Evolutionary conservation across 2,888 invertebrate species (phyloP), one percentile per base, ranked within the genome.

Genomic region (Microctonus aethiopoides): DNA sequence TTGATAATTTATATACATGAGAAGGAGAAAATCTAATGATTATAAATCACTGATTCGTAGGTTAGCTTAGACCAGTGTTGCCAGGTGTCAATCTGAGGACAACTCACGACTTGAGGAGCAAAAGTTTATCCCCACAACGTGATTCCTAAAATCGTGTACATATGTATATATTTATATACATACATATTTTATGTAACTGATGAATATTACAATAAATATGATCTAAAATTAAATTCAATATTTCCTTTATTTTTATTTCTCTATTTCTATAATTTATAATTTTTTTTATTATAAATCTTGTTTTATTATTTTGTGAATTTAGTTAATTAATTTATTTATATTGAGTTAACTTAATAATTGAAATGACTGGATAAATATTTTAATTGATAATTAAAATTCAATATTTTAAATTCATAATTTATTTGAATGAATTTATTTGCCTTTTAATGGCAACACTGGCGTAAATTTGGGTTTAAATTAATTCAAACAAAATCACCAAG

Each of bases 1-100:
- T 41, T 64, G 4, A n/a, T 4, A 13, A 39, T 46, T 7, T 16
- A 46, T 46, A 46, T 16, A 46, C 7, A 7, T 20, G 7, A 51
- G 52, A 54, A 61, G 24, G 54, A 52, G 20, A 54, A 16, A 61
- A 61, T 61, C 77, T 83, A 81, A 81, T 80, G 78, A 73, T 70
- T 70, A 74, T 76, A 79, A 75, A 78, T 77, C 75, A 78, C 79
- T 80, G 75, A 79, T 78, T 80, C 81, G 83, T 83, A 84, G 84
- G 84, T 80, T 85, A 82, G 84, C 85, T 85, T 85, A 85, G 80
- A 81, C 78, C 71, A 46, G 46, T 46, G 46, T 46, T 65, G 80
- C 46, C 46, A 46, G 20, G 20, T 16, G 46, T 46, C 46, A 46
- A 46, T 20, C 46, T 46, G 16, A 16, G 16, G 46, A 46, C 46